Evolutionary conservation across 2,888 invertebrate species (phyloP).

Genomic region (Leptinotarsa rubiginosa): DNA sequence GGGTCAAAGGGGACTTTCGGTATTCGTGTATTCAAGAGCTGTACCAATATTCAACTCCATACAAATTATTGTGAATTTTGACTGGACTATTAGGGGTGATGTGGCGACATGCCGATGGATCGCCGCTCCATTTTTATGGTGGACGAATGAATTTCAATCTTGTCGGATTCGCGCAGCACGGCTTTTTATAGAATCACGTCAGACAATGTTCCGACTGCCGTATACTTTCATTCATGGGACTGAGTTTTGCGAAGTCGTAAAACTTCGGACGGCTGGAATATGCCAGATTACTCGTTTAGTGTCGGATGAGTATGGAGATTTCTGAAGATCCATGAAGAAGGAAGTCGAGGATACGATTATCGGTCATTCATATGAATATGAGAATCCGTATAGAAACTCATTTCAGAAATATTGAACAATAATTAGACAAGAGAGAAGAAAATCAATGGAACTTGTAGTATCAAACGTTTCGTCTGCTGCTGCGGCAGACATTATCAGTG

Average conservation of each 20-base stretch:
- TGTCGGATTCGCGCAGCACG: conserved; percentile 1
- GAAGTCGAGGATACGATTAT: no score
- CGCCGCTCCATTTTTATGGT: conserved; percentile 17
- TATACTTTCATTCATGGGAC: neutral
- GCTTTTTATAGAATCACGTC: conserved; percentile 5
- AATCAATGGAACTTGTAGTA: no score
- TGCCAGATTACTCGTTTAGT: neutral
- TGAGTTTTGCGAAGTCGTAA: neutral
- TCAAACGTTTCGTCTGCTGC: no score
- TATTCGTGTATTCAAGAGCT: no score
- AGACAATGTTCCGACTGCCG: conserved; percentile 16
- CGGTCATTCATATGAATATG: no score
- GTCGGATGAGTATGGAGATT: neutral
- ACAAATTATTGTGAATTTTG: no score
- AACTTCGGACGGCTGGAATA: neutral
- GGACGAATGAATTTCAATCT: conserved; percentile 24
- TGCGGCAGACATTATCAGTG: no score
- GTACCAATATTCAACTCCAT: no score
- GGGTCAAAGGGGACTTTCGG: no score
- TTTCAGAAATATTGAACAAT: no score
- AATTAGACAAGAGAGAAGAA: no score
- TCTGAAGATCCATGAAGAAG: neutral
- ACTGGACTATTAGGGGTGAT: neutral
- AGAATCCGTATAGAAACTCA: no score
- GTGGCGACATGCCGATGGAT: conserved; percentile 22